Base-by-base conservation (phyloP, 2,113 vertebrate species). In the Eudyptes chrysolophus region DNA sequence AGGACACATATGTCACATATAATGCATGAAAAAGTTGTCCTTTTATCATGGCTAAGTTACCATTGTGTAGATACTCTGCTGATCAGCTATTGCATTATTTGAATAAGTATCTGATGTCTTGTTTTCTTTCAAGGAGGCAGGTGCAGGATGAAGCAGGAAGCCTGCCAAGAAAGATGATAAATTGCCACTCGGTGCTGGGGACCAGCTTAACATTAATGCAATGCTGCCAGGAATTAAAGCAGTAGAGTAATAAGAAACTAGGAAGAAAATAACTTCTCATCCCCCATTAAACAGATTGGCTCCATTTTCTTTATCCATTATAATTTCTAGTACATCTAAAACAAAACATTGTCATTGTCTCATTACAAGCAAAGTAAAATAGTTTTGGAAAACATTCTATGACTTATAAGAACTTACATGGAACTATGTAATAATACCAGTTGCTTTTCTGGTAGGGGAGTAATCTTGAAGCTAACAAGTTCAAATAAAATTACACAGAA, bases 161-260 rank as follows among this genome's bases (percentile, higher is more conserved):
- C 98, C 99, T 99, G 99, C 98, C 98, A 99, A 98, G 96, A 99
- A 97, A 98, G 96, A 98, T 98, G 98, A 98, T 98, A 98, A 98
- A 98, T 98, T 97, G 95, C 97, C 78, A 95, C 97, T 98, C 55
- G 60, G 97, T 97, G 87, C 97, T 90, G 94, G 97, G 60, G 90
- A 97, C 95, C 94, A 97, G 97, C 94, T 97, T 93, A 96, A 96
- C 79, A 68, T 76, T 88, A 96, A 95, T 65, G 94, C 91, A 94
- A 76, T 75, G 80, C 96, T 97, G 94, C 97, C 89, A 95, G 95
- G 95, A 97, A 97, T 95, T 92, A 96, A 97, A 97, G 95, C 87
- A 87, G 71, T 42, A 38, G 40, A 92, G 88, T 94, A 98, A 97
- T 85, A 97, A 97, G 97, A 98, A 96, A 96, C 61, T 30, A 86